Evolutionary conservation across 2,888 invertebrate species (phyloP).

Genomic region (Dynastes hyllus): DNA sequence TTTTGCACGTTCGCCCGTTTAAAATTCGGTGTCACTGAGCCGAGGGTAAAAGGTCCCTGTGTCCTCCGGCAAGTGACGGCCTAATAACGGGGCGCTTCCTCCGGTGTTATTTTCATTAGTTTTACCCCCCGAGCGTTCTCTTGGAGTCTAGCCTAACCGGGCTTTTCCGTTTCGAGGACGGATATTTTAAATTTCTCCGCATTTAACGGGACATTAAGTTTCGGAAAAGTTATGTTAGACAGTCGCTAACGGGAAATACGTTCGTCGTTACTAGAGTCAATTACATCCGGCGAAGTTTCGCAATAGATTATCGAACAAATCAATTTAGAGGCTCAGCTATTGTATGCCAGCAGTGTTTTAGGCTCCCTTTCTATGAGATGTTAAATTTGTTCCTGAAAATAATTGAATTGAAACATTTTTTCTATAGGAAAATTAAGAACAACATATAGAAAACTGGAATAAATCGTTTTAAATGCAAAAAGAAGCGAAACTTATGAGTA

Average conservation of each 20-base stretch:
- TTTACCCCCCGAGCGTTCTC: not conserved
- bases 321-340: not conserved
- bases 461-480: too few relatives aligned
- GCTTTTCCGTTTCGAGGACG: not conserved
- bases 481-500: too few relatives aligned
- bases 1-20: not conserved
- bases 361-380: too few relatives aligned
- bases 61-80: not conserved
- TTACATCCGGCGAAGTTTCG: not conserved
- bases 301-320: not conserved
- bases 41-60: not conserved
- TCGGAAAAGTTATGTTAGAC: not conserved
- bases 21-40: conserved; percentile 1
- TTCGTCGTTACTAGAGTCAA: not conserved
- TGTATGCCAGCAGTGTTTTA: too few relatives aligned
- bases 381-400: too few relatives aligned
- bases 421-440: too few relatives aligned
- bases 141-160: not conserved
- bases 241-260: conserved; percentile 1
- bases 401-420: too few relatives aligned
- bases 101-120: conserved; percentile 7
- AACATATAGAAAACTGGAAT: too few relatives aligned
- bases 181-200: conserved; percentile 6
- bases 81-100: not conserved
- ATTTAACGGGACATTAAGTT: conserved; percentile 10